Conservation (phyloP, 1,140 invertebrate genomes). For the Hylaeus volcanicus region DNA sequence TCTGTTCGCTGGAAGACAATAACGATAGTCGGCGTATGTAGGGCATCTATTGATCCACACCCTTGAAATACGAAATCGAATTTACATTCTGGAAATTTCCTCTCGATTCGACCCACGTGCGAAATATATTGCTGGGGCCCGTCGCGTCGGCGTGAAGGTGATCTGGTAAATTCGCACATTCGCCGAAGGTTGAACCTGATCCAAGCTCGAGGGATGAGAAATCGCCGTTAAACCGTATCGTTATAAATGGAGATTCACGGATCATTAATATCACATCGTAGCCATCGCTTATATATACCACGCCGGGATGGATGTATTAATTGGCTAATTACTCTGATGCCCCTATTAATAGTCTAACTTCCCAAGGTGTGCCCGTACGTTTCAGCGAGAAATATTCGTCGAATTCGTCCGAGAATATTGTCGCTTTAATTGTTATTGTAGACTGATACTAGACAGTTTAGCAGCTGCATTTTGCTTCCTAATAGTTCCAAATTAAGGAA, state of each 20-base stretch:
- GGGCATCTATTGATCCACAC: neutral
- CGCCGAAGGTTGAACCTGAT: constrained; percentile 28
- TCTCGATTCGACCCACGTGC: constrained; percentile 24
- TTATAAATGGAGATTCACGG: constrained; percentile 63
- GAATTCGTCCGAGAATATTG: neutral
- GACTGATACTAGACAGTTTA: neutral
- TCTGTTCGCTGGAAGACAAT: neutral
- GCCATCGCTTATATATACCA: constrained; percentile 38
- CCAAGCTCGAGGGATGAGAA: constrained; percentile 40
- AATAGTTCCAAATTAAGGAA: no score
- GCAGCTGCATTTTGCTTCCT: no score
- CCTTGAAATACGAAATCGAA: constrained; percentile 17
- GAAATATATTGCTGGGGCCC: neutral
- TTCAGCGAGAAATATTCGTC: neutral
- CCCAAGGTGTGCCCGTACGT: neutral
- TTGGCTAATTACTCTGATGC: constrained; percentile 62
- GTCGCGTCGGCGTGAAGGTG: neutral
- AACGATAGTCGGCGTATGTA: constrained; percentile 3
- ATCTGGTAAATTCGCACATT: constrained; percentile 14
- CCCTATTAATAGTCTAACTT: constrained; percentile 50
- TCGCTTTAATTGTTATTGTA: neutral
- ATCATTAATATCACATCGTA: constrained; percentile 54
- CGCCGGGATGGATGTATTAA: constrained; percentile 55
- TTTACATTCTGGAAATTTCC: constrained; percentile 20
- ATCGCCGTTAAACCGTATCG: constrained; percentile 54